A percentile compares a stretch with the other conserved stretches of the same genome.
Conservation (phyloP, 1,140 invertebrate genomes). For the Bombus soroeensis region DNA sequence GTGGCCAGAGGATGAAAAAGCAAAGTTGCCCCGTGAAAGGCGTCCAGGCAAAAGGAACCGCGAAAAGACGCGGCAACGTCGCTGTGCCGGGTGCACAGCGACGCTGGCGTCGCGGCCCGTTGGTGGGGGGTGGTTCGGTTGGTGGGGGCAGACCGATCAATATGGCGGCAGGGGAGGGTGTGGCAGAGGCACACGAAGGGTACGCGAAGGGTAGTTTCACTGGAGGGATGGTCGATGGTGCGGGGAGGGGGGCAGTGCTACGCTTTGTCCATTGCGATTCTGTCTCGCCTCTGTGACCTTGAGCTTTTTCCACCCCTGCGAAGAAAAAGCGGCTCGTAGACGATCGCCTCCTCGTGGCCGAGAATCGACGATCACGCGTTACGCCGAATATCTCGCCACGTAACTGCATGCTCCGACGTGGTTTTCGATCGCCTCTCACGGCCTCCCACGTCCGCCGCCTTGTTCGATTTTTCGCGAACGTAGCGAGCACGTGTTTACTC, state of each 20-base stretch:
- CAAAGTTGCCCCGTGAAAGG: slow-evolving; percentile 23
- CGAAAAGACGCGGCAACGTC: slow-evolving; percentile 68
- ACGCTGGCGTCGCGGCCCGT: slow-evolving; percentile 45
- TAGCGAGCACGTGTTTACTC: slow-evolving; percentile 2
- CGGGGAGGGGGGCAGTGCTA: slow-evolving; percentile 37
- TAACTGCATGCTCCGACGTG: not conserved
- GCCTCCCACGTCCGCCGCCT: not conserved
- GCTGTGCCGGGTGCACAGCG: slow-evolving; percentile 49
- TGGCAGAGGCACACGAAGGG: slow-evolving; percentile 71
- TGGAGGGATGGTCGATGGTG: not conserved
- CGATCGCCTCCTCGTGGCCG: not conserved
- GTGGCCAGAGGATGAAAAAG: not conserved
- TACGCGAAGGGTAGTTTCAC: slow-evolving; percentile 39
- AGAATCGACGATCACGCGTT: not conserved
- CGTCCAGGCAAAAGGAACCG: slow-evolving; percentile 50
- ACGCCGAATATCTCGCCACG: not conserved
- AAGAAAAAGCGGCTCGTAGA: slow-evolving; percentile 3
- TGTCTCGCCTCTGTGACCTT: slow-evolving; percentile 68
- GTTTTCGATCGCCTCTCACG: not conserved
- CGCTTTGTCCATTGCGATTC: slow-evolving; percentile 55
- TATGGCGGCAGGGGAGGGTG: slow-evolving; percentile 75
- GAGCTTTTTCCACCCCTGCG: slow-evolving; percentile 59
- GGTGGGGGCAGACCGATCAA: slow-evolving; percentile 74
- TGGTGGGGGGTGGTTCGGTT: slow-evolving; percentile 43
- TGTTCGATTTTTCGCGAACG: not conserved